Evolutionary conservation across 2,888 invertebrate species (phyloP).

Genomic region (Pycnomerus fuliginosus): DNA sequence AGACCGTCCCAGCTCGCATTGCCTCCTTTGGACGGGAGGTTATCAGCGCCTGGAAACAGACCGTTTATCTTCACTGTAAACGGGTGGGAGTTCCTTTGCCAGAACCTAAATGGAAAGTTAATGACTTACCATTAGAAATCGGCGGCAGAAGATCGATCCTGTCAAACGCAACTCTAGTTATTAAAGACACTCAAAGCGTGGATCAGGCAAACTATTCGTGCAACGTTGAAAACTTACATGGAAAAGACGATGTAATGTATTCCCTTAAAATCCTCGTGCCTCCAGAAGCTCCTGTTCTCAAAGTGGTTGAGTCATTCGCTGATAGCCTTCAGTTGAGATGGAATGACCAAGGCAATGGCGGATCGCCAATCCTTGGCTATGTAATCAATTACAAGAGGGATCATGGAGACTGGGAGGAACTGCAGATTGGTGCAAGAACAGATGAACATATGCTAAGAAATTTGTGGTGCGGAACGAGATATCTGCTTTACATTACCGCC

Average conservation of each 20-base stretch:
- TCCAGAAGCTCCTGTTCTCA: conserved; percentile 80
- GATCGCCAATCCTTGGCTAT: conserved; percentile 79
- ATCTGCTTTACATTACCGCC: conserved; percentile 87
- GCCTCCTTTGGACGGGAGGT: conserved; percentile 82
- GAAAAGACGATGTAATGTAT: conserved; percentile 80
- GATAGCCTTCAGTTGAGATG: conserved; percentile 78
- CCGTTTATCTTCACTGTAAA: conserved; percentile 78
- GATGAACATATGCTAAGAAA: conserved; percentile 78
- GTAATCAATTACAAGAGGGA: conserved; percentile 88
- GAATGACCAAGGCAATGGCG: conserved; percentile 76
- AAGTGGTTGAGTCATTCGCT: conserved; percentile 78
- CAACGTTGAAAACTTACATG: conserved; percentile 79
- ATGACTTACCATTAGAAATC: conserved; percentile 72
- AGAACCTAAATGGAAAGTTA: conserved; percentile 75
- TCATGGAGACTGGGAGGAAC: conserved; percentile 89
- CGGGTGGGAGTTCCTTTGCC: conserved; percentile 82
- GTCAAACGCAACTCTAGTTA: conserved; percentile 71
- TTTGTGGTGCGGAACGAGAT: conserved; percentile 85
- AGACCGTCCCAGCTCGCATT: conserved; percentile 83
- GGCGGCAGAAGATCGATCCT: conserved; percentile 66
- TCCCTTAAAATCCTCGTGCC: conserved; percentile 75
- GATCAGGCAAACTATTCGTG: conserved; percentile 93
- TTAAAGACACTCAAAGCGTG: conserved; percentile 74
- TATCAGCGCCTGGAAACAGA: conserved; percentile 84
- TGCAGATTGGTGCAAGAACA: conserved; percentile 80